Conservation (phyloP, 2,888 invertebrate genomes). For the Acleris holmiana region DNA sequence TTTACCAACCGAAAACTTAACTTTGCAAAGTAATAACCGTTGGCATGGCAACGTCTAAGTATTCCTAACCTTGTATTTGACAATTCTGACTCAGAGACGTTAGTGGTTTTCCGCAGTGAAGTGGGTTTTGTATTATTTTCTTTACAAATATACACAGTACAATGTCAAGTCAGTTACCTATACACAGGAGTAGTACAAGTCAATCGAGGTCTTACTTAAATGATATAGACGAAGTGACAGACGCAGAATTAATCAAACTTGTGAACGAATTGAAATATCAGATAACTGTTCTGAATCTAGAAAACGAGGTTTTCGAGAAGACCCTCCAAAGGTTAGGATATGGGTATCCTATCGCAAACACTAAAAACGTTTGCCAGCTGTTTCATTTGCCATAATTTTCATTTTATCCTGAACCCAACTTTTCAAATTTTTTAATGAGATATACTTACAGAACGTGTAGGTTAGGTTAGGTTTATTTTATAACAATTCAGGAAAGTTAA, state of each 20-base stretch:
- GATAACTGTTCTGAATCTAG: conserved; percentile 63
- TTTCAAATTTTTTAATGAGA: no score
- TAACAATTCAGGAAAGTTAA: no score
- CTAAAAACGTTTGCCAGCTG: no score
- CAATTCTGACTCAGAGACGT: conserved; percentile 11
- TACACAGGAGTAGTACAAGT: conserved; percentile 56
- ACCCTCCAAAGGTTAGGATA: conserved; percentile 58
- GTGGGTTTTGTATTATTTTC: conserved; percentile 21
- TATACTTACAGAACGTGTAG: no score
- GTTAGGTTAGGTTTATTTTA: no score
- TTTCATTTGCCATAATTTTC: no score
- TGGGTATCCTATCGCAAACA: no score
- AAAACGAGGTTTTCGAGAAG: conserved; percentile 81
- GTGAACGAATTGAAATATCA: conserved; percentile 63
- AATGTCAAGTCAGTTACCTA: conserved; percentile 40
- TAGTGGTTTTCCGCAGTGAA: conserved; percentile 7
- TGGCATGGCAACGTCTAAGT: conserved; percentile 29
- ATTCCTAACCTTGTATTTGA: background rate
- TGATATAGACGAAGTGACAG: conserved; percentile 62
- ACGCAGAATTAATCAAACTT: conserved; percentile 63
- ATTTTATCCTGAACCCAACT: no score
- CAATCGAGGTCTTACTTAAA: conserved; percentile 62
- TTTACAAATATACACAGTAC: conserved; percentile 1
- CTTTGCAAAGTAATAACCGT: conserved; percentile 16
- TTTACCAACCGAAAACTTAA: conserved; percentile 6